Evolutionary conservation across 2,797 vertebrate species (phyloP).

Genomic region (Coccyzus lansbergi): DNA sequence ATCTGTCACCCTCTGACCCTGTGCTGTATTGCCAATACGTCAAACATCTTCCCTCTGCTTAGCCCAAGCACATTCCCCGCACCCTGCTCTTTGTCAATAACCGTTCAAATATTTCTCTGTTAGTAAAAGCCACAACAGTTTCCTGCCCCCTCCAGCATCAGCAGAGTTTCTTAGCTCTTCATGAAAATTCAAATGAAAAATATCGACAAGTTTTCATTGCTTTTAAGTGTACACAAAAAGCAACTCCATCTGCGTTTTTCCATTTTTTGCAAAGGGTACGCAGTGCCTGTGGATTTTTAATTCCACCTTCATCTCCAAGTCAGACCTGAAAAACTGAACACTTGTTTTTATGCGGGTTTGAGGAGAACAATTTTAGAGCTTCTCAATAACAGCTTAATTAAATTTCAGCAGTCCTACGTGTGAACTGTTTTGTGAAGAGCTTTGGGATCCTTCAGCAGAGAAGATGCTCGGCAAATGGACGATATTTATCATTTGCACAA

Average conservation of each 20-base stretch:
- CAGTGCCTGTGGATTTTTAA: conserved; percentile 22
- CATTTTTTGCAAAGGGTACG: background rate
- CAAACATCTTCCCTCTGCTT: conserved; percentile 72
- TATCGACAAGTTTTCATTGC: conserved; percentile 68
- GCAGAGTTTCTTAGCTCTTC: conserved; percentile 53
- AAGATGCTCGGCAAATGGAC: background rate
- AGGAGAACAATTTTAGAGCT: background rate
- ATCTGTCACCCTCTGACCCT: conserved; percentile 71
- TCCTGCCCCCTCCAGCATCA: conserved; percentile 60
- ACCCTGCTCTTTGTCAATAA: conserved; percentile 78
- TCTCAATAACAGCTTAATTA: background rate
- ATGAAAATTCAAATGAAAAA: conserved; percentile 76
- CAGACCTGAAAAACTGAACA: conserved; percentile 8
- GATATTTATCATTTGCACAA: background rate
- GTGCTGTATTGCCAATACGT: conserved; percentile 73
- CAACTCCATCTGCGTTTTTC: conserved; percentile 26
- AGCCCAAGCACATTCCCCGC: conserved; percentile 72
- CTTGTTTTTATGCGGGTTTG: background rate
- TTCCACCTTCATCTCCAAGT: conserved; percentile 7
- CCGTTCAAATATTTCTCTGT: conserved; percentile 48
- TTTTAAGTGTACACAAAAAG: conserved; percentile 64
- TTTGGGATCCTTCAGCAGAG: conserved; percentile 16
- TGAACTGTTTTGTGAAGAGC: background rate
- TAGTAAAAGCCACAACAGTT: conserved; percentile 68
- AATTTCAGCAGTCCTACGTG: background rate